Conservation (phyloP, 2,888 invertebrate genomes). For the Leptarthrus brevirostris region DNA sequence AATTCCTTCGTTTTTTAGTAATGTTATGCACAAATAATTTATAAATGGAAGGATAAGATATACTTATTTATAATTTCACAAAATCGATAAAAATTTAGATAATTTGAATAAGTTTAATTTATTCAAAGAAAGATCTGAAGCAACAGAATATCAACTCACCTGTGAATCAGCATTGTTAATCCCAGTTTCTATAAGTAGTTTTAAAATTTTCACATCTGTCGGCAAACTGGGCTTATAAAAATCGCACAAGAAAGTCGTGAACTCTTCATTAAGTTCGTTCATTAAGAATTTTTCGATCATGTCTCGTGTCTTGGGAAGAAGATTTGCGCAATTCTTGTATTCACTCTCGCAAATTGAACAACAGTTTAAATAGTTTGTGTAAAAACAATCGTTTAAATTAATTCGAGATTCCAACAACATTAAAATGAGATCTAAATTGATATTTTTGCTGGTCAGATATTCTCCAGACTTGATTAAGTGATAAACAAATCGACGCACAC, state of each 20-base stretch:
- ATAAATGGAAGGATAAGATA: no score
- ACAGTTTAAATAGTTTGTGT: constrained; percentile 69
- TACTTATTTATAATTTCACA: no score
- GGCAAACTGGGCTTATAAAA: constrained; percentile 73
- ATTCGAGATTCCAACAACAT: constrained; percentile 65
- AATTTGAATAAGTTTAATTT: no score
- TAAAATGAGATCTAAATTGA: constrained; percentile 65
- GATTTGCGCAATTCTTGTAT: constrained; percentile 65
- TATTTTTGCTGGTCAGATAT: constrained; percentile 68
- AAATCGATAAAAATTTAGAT: no score
- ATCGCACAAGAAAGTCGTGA: constrained; percentile 67
- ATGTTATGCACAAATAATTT: no score
- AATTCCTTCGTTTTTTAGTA: no score
- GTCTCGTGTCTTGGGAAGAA: constrained; percentile 63
- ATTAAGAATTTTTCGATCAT: constrained; percentile 67
- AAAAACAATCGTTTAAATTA: constrained; percentile 66
- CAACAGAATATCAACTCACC: constrained; percentile 55
- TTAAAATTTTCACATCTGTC: constrained; percentile 77
- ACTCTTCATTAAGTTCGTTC: constrained; percentile 65
- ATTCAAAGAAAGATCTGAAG: no score
- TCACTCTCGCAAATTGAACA: constrained; percentile 65
- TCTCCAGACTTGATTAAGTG: constrained; percentile 77
- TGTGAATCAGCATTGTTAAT: constrained; percentile 69
- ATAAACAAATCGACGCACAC: constrained; percentile 79
- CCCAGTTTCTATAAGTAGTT: constrained; percentile 80